A percentile compares a stretch with the other conserved stretches of the same genome.
phyloP scores from a whole-genome alignment of 2,113 vertebrate species.

The Hystrix brachyura region DNA sequence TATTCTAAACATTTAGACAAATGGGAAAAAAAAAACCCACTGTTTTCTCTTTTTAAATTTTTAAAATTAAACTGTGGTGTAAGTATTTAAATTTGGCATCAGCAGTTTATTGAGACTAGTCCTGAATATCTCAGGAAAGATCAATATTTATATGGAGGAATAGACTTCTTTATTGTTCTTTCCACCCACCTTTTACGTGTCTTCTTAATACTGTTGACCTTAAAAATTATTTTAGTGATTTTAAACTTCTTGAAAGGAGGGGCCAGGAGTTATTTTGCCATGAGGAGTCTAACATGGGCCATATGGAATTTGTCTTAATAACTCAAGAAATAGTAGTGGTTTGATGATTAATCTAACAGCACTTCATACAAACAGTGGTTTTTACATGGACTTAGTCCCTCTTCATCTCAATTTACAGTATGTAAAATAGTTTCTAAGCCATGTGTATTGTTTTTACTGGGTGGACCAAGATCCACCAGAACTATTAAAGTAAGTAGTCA shows the following conservation, averaged over 20 bases:
- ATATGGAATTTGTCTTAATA: conserved; percentile 41
- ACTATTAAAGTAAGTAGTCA: conserved; percentile 39
- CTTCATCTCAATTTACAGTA: background rate
- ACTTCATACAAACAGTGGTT: background rate
- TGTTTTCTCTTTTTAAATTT: background rate
- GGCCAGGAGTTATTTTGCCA: background rate
- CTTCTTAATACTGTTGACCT: conserved; percentile 17
- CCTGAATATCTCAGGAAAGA: background rate
- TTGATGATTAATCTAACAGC: background rate
- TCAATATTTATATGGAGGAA: conserved; percentile 15
- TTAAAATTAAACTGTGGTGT: conserved; percentile 27
- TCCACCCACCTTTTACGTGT: background rate
- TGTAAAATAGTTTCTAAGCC: conserved; percentile 41
- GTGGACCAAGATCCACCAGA: background rate
- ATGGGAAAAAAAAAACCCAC: background rate
- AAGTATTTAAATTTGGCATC: conserved; percentile 30
- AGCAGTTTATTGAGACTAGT: conserved; percentile 16
- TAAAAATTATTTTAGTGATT: conserved; percentile 60
- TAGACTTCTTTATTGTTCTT: conserved; percentile 13
- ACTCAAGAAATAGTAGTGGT: background rate
- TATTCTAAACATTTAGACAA: conserved; percentile 37
- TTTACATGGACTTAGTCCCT: background rate
- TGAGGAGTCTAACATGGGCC: background rate
- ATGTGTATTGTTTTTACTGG: background rate
- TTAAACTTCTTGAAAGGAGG: conserved; percentile 51